Evolutionary conservation across 2,113 vertebrate genomes (phyloP).

Genomic region (Meriones unguiculatus): DNA sequence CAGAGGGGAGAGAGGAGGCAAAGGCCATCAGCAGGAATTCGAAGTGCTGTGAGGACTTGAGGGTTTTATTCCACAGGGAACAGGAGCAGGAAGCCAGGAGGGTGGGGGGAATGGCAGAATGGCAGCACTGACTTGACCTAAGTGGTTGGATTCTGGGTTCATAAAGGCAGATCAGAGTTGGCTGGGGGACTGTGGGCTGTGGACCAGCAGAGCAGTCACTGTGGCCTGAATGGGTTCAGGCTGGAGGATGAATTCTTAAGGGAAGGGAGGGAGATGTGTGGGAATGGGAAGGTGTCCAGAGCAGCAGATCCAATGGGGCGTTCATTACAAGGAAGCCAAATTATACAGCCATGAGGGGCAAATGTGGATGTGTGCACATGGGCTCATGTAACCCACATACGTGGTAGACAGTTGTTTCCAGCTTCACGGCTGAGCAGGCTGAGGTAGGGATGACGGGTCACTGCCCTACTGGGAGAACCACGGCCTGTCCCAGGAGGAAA

Average conservation of each 20-base stretch:
- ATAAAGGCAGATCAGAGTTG: neutral
- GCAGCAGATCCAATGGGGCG: fast-evolving
- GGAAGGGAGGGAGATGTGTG: too few relatives aligned
- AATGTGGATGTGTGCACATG: fast-evolving
- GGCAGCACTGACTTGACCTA: neutral
- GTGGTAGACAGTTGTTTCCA: neutral
- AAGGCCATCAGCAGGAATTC: neutral
- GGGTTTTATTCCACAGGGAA: neutral
- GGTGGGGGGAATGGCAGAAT: neutral
- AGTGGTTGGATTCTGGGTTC: neutral
- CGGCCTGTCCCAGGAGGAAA: neutral
- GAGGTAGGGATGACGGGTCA: neutral
- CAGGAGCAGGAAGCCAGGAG: neutral
- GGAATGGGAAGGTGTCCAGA: neutral
- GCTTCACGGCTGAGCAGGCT: neutral
- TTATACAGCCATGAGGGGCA: too few relatives aligned
- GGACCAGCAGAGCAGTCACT: neutral
- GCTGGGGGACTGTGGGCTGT: neutral
- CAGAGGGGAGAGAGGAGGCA: neutral
- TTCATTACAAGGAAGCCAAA: fast-evolving
- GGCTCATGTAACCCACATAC: neutral
- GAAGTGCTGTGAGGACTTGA: neutral
- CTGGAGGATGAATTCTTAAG: neutral
- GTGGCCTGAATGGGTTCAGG: too few relatives aligned
- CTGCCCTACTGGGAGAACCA: neutral